These are phyloP conservation scores for Excalfactoria chinensis DNA, from an alignment of 2,113 vertebrate species.

Conservation along the genomic window DNA sequence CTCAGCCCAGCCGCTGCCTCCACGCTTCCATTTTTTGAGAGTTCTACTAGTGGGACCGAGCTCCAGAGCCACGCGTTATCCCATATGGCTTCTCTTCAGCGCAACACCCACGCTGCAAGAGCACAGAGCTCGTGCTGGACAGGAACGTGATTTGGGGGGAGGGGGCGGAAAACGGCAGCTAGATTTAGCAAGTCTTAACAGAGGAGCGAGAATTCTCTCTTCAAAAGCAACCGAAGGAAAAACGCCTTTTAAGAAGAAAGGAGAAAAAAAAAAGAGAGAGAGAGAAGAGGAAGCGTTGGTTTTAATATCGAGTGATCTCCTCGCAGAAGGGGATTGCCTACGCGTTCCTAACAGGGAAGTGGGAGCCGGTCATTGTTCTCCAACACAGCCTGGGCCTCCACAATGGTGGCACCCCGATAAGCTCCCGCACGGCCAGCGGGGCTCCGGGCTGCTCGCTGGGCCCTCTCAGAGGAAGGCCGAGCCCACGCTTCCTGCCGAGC, in stretches of 20 bases:
- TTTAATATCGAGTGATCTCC: slow-evolving; percentile 2
- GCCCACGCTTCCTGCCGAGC: background rate
- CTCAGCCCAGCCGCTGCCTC: background rate
- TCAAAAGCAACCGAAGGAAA: background rate
- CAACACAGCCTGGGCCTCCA: background rate
- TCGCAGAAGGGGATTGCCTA: slow-evolving; percentile 27
- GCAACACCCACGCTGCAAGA: background rate
- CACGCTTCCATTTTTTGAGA: background rate
- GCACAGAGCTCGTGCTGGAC: background rate
- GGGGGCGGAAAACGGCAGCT: background rate
- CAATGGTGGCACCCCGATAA: slow-evolving; percentile 18
- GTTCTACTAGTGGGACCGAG: slow-evolving; percentile 1
- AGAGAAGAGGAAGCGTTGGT: background rate
- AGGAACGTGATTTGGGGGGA: background rate
- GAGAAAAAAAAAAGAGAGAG: background rate
- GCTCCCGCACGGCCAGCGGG: background rate
- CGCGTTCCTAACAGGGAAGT: background rate
- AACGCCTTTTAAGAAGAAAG: background rate
- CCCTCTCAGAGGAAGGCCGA: background rate
- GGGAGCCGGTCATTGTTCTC: slow-evolving; percentile 26
- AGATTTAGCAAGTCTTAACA: background rate
- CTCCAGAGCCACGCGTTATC: background rate
- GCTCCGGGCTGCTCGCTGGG: background rate
- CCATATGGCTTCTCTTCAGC: background rate
- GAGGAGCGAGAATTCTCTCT: background rate